A percentile compares a stretch with the other conserved stretches of the same genome.
These are phyloP conservation scores for Paratilapia polleni DNA, from an alignment of 2,113 vertebrate species.

Conservation along the genomic window DNA sequence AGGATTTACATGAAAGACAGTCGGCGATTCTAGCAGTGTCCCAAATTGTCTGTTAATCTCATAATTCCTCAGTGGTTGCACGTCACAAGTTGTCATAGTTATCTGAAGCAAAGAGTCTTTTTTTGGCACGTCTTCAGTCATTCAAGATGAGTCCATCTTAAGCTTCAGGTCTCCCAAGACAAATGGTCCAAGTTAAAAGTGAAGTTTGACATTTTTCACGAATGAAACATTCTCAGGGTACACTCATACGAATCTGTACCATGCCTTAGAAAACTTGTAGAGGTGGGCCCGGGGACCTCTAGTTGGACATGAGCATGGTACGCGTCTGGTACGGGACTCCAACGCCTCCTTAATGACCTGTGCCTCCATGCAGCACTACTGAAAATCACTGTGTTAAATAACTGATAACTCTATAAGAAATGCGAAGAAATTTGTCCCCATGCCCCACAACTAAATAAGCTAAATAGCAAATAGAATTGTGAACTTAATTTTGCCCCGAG, in stretches of 20 bases:
- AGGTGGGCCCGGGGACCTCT: neutral
- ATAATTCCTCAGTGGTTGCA: neutral
- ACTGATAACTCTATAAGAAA: too few relatives aligned
- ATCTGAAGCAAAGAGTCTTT: neutral
- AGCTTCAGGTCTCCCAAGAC: neutral
- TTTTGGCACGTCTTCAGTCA: neutral
- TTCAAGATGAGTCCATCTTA: neutral
- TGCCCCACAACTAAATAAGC: neutral
- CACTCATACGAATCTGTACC: neutral
- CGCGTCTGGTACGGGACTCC: too few relatives aligned
- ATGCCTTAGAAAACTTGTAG: neutral
- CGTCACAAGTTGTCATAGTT: neutral
- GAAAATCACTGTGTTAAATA: neutral
- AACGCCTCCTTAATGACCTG: too few relatives aligned
- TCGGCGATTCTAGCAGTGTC: neutral
- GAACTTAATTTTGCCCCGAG: neutral
- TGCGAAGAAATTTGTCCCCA: too few relatives aligned
- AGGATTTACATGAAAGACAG: neutral
- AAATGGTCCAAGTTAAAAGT: neutral
- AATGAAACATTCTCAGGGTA: neutral
- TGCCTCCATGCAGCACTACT: neutral
- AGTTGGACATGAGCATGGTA: neutral
- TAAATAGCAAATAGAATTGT: neutral
- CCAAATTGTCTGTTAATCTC: neutral
- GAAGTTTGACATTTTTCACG: neutral